Base-by-base conservation (phyloP, 2,113 vertebrate species). In the Corythoichthys intestinalis region DNA sequence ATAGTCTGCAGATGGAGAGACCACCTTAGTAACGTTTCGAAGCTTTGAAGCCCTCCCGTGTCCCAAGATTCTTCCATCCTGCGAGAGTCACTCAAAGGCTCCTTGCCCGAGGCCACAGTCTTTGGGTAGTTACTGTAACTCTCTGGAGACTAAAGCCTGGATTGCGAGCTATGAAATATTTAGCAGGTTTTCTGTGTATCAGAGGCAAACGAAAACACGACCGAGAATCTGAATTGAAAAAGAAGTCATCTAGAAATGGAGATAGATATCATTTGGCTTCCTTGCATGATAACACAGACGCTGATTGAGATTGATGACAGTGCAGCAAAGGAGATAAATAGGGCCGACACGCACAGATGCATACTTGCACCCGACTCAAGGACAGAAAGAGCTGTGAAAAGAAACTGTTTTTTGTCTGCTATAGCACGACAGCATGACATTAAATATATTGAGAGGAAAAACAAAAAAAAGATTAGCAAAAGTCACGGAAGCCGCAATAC, bases 1-100 rank as follows among this genome's bases (percentile, higher is more conserved):
- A 35, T 47, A 71, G 68, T 78, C 65, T 87, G 74, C 84, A 83
- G 82, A 84, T 83, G 75, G 76, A 71, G 75, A 76, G 52, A 58
- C 37, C 20, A 17, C 71, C 85, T 86, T 86, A 85, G 88, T 89
- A 79, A 89, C 83, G 77, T 66, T 83, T 73, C 70, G 73, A 72
- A 57, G 76, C 80, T 85, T 87, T 80, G 81, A 87, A 79, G 78
- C 67, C 46, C 28, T 56, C 47, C 60, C 52, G 78, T 72, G 70
- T 82, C 53, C 66, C 59, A 47, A 35, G 65, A 72, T 77, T 69
- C 69, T 82, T 79, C 46, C 57, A 74, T 81, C 76, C 71, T 79
- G 46, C 48, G 72, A 65, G 75, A 76, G 73, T 66, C 71, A 76
- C 79, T 78, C 71, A 75, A 66, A 81, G 73, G 73, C 73, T 83